Percentiles rank a stretch among this genome's conserved stretches.
Evolutionary conservation across 92 coral and sea anemone genomes (phyloP).

Genomic region (Parazoanthus darwini): DNA sequence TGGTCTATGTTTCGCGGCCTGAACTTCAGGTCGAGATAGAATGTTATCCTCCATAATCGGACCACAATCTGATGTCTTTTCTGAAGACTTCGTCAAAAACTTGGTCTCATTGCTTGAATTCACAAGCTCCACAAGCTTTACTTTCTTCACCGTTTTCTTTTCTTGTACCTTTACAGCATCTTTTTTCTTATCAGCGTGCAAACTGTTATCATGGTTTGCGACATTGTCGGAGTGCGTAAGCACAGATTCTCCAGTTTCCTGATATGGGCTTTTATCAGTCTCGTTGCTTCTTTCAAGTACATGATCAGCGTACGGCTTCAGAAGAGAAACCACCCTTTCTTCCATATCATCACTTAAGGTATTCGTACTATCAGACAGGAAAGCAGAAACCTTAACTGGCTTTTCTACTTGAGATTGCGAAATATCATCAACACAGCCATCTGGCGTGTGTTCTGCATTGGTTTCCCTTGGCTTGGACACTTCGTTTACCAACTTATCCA

Average conservation of each 20-base stretch:
- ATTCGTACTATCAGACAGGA: not conserved
- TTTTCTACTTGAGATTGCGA: not conserved
- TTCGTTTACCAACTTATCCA: conserved; percentile 13
- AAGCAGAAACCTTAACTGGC: conserved; percentile 13
- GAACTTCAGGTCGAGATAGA: not conserved
- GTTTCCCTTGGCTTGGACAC: not conserved
- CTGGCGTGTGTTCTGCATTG: not conserved
- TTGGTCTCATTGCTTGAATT: not conserved
- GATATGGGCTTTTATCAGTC: not conserved
- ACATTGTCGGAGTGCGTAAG: not conserved
- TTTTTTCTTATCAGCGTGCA: not conserved
- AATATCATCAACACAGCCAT: not conserved
- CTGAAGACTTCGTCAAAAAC: not conserved
- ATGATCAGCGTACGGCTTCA: conserved; percentile 22
- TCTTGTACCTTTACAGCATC: not conserved
- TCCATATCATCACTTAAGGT: not conserved
- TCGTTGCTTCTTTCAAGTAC: not conserved
- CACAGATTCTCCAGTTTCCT: not conserved
- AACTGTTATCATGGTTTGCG: not conserved
- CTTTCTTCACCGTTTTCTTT: not conserved
- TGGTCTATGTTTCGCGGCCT: not conserved
- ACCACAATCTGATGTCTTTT: not conserved
- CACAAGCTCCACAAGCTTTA: not conserved
- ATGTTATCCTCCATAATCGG: not conserved
- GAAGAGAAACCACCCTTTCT: not conserved